phyloP scores from a whole-genome alignment of 2,113 vertebrate species.

The Paracanthobrama guichenoti region DNA sequence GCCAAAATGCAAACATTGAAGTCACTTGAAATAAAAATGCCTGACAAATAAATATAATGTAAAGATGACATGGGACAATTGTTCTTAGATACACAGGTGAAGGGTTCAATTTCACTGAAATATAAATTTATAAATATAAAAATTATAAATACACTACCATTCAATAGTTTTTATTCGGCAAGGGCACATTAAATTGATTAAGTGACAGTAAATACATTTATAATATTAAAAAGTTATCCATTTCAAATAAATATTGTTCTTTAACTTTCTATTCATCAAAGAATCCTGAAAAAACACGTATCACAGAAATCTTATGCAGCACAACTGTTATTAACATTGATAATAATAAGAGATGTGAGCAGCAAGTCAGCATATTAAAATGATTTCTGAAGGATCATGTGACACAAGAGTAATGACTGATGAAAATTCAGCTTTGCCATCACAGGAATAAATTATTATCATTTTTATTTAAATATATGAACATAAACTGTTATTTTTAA shows the following conservation, averaged over 20 bases:
- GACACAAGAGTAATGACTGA: neutral
- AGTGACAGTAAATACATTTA: neutral
- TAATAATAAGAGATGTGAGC: neutral
- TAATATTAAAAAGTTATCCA: neutral
- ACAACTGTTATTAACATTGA: neutral
- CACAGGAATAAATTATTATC: neutral
- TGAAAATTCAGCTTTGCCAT: neutral
- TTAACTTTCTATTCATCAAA: neutral
- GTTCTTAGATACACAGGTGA: too few relatives aligned
- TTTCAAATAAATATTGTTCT: neutral
- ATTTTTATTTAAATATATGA: neutral
- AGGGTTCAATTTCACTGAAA: too few relatives aligned
- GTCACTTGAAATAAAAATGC: too few relatives aligned
- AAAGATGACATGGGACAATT: too few relatives aligned
- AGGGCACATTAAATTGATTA: neutral
- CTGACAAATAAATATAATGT: too few relatives aligned
- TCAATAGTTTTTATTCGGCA: neutral
- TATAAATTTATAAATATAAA: too few relatives aligned
- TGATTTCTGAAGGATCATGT: neutral
- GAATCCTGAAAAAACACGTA: neutral
- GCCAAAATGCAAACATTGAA: neutral
- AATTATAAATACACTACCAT: too few relatives aligned
- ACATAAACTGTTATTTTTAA: neutral
- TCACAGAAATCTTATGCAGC: neutral
- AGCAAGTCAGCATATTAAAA: neutral